Evolutionary conservation across 2,888 invertebrate species (phyloP).

Genomic region (Microchrysa polita): DNA sequence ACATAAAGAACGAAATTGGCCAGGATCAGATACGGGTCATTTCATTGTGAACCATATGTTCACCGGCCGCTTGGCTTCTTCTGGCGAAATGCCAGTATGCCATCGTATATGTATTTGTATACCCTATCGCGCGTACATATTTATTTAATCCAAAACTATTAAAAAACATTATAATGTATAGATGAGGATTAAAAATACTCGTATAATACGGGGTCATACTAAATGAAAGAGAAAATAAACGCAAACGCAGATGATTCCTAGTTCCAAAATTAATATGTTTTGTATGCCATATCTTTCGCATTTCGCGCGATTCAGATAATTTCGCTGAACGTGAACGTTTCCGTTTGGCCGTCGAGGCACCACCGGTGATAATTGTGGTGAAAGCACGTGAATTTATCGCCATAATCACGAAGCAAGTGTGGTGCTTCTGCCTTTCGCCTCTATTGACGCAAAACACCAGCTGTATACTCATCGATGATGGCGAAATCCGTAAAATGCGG

Average conservation of each 20-base stretch:
- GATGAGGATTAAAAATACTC: too few relatives aligned
- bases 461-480: neutral
- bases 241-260: neutral
- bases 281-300: neutral
- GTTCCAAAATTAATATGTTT: neutral
- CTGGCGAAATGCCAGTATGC: too few relatives aligned
- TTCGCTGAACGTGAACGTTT: neutral
- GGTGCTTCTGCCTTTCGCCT: too few relatives aligned
- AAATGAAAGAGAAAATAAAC: too few relatives aligned
- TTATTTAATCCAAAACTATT: neutral
- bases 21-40: neutral
- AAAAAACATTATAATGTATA: too few relatives aligned
- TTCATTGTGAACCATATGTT: conserved; percentile 19
- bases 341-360: neutral
- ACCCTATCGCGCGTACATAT: too few relatives aligned
- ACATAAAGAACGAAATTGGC: conserved; percentile 8
- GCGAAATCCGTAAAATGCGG: neutral
- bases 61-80: conserved; percentile 13
- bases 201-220: too few relatives aligned
- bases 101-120: too few relatives aligned
- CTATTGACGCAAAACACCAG: neutral
- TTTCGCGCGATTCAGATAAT: neutral
- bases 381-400: conserved; percentile 36
- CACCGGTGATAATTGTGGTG: neutral
- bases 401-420: conserved; percentile 7